These are phyloP conservation scores for Coreoperca whiteheadi DNA, from an alignment of 2,113 vertebrate genomes.

Conservation along the genomic window DNA sequence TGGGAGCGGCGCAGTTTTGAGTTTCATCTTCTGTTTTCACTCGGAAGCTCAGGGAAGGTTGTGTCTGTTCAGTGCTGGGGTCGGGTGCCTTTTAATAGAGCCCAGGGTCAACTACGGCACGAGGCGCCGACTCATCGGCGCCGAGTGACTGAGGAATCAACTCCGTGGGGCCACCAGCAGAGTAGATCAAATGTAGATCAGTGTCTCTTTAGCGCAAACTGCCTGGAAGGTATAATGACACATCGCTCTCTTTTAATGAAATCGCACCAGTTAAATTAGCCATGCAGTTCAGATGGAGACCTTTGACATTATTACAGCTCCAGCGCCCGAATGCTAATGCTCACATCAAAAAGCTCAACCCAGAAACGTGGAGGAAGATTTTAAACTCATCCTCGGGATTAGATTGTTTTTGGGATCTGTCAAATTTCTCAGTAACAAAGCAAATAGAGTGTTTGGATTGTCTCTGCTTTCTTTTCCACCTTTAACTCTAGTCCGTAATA, in stretches of 20 bases:
- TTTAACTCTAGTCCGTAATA: conserved; percentile 42
- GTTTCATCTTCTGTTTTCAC: conserved; percentile 18
- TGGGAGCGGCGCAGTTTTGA: conserved; percentile 6
- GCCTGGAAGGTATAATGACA: conserved; percentile 48
- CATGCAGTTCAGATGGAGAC: conserved; percentile 53
- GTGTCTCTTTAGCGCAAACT: conserved; percentile 47
- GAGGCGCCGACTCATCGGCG: conserved; percentile 3
- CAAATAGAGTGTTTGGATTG: conserved; percentile 5
- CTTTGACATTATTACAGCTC: conserved; percentile 53
- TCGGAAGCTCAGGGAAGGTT: conserved; percentile 3
- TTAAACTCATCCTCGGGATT: conserved; percentile 17
- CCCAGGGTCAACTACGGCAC: conserved; percentile 29
- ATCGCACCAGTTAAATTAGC: conserved; percentile 56
- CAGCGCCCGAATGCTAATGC: conserved; percentile 57
- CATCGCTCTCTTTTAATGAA: conserved; percentile 24
- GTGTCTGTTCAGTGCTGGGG: neutral
- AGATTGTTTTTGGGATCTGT: neutral
- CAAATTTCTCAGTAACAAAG: conserved; percentile 1
- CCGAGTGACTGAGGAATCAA: conserved; percentile 13
- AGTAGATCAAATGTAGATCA: conserved; percentile 61
- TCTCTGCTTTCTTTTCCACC: conserved; percentile 16
- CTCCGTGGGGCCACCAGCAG: conserved; percentile 28
- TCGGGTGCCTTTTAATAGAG: conserved; percentile 37
- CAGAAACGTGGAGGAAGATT: conserved; percentile 20
- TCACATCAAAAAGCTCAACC: conserved; percentile 25